phyloP scores from a whole-genome alignment of 2,113 vertebrate genomes.

The Hippocampus zosterae region DNA sequence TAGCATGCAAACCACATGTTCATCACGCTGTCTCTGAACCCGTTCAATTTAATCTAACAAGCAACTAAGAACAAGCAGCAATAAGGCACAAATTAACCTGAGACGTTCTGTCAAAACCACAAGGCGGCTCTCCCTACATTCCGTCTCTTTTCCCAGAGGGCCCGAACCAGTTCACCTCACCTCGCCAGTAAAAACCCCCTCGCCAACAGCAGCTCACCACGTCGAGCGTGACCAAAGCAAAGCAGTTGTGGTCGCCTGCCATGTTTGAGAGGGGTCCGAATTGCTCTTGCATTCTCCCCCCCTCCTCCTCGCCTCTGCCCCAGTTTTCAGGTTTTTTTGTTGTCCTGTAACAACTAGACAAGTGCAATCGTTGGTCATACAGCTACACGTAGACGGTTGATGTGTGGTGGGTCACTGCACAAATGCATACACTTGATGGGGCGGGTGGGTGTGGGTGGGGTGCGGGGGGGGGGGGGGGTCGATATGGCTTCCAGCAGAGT shows the following conservation, averaged over 20 bases:
- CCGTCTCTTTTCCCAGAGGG: conserved; percentile 44
- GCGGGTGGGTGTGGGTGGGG: too few species aligned
- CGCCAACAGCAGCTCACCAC: conserved; percentile 54
- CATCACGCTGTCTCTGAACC: not conserved
- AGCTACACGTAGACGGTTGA: conserved; percentile 43
- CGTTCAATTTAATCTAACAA: not conserved
- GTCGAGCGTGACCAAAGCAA: conserved; percentile 70
- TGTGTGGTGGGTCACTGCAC: conserved; percentile 55
- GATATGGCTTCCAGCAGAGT: conserved; percentile 37
- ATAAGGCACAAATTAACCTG: conserved; percentile 12
- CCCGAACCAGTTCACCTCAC: conserved; percentile 3
- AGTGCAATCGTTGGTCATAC: conserved; percentile 66
- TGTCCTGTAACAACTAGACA: conserved; percentile 67
- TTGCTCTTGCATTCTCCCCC: conserved; percentile 25
- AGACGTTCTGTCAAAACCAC: conserved; percentile 57
- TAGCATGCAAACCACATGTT: not conserved
- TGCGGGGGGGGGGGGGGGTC: conserved; percentile 4
- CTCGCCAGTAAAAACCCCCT: conserved; percentile 23
- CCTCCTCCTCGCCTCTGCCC: conserved; percentile 48
- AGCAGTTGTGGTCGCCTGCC: conserved; percentile 70
- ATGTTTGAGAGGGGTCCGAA: conserved; percentile 61
- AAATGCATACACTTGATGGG: conserved; percentile 50
- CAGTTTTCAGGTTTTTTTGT: conserved; percentile 62
- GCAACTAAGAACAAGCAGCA: not conserved
- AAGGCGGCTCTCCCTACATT: conserved; percentile 58